Evolutionary conservation across 2,797 vertebrate genomes (phyloP).

Genomic region (Dromococcyx pavoninus): DNA sequence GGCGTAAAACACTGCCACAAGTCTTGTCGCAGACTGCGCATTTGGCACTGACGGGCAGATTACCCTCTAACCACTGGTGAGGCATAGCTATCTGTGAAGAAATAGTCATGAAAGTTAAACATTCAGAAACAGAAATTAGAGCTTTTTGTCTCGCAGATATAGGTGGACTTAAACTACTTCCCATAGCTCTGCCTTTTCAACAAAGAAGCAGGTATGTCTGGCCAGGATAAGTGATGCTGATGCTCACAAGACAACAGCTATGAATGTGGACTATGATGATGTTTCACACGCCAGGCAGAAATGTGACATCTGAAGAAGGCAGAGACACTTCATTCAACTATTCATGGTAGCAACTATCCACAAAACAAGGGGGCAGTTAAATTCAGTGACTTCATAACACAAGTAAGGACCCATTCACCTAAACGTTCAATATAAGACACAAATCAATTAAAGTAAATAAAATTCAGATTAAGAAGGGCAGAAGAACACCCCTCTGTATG

Average conservation of each 20-base stretch:
- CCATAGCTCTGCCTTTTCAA: background rate
- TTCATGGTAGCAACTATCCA: background rate
- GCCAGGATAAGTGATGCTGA: background rate
- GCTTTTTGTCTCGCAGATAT: background rate
- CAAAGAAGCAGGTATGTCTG: background rate
- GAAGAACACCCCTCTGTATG: background rate
- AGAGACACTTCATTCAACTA: background rate
- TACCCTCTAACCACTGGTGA: conserved; percentile 97
- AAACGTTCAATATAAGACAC: background rate
- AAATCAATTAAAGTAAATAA: background rate
- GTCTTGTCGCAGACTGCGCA: conserved; percentile 98
- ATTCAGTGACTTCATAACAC: rapidly evolving
- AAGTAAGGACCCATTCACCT: background rate
- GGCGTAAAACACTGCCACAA: conserved; percentile 93
- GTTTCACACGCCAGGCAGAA: background rate
- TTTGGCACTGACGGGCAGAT: conserved; percentile 97
- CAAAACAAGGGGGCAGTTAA: background rate
- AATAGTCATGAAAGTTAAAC: background rate
- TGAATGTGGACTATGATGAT: background rate
- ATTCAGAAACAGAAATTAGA: background rate
- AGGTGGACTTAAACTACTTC: background rate
- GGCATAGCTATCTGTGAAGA: conserved; percentile 91
- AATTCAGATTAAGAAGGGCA: background rate
- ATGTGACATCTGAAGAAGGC: background rate
- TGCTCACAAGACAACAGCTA: background rate